Evolutionary conservation across 2,888 invertebrate genomes (phyloP).

Genomic region (Temnothorax ravouxi): DNA sequence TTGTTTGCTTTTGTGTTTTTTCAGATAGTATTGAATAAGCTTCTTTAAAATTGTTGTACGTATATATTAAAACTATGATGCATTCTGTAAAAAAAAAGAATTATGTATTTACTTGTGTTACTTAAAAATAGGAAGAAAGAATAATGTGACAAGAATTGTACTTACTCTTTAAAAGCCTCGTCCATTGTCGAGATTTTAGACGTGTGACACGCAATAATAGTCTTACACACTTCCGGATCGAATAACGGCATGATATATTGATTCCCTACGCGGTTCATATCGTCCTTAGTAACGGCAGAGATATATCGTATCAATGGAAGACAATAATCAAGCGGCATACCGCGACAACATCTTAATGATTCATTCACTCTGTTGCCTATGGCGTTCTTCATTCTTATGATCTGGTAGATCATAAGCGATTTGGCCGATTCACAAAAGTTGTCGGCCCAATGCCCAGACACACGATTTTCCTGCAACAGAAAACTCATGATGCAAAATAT

Average conservation of each 20-base stretch:
- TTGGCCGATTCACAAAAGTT: slow-evolving; percentile 94
- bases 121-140: neutral
- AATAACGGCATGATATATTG: slow-evolving; percentile 91
- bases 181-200: slow-evolving; percentile 91
- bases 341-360: slow-evolving; percentile 89
- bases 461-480: slow-evolving; percentile 87
- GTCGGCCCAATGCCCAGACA: slow-evolving; percentile 87
- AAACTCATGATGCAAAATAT: slow-evolving; percentile 4
- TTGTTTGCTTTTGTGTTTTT: slow-evolving; percentile 35
- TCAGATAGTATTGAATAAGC: slow-evolving; percentile 87
- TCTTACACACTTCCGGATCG: slow-evolving; percentile 88
- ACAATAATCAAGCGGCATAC: slow-evolving; percentile 90
- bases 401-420: slow-evolving; percentile 95
- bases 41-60: slow-evolving; percentile 89
- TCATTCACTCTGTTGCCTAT: slow-evolving; percentile 91
- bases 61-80: slow-evolving; percentile 88
- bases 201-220: slow-evolving; percentile 93
- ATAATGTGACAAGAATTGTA: slow-evolving; percentile 62
- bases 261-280: slow-evolving; percentile 90
- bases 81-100: slow-evolving; percentile 87
- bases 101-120: slow-evolving; percentile 14
- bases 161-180: slow-evolving; percentile 89
- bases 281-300: slow-evolving; percentile 89
- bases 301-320: slow-evolving; percentile 90
- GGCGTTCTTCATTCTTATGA: slow-evolving; percentile 93